Percentiles rank a stretch among this genome's conserved stretches.
Conservation (phyloP, 2,113 vertebrate species). For the Odontophorus gujanensis region DNA sequence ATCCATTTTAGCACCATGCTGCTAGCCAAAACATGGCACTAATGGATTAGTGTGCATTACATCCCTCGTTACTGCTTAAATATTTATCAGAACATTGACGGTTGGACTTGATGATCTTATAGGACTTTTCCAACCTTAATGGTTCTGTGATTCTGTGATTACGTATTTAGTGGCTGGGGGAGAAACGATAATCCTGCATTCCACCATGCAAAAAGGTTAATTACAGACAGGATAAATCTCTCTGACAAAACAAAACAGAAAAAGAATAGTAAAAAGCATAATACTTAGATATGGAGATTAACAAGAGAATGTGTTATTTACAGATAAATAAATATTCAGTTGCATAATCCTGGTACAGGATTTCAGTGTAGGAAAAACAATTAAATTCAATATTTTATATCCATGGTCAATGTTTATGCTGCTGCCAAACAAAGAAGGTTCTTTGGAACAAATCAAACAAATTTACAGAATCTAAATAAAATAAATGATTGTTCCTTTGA, state of each 20-base stretch:
- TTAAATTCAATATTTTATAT: not conserved
- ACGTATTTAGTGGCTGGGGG: constrained; percentile 80
- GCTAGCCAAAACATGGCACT: constrained; percentile 56
- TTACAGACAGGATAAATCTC: constrained; percentile 79
- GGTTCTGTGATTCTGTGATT: constrained; percentile 35
- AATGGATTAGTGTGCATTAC: constrained; percentile 89
- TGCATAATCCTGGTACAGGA: constrained; percentile 47
- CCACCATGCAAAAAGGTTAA: constrained; percentile 80
- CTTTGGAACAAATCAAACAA: not conserved
- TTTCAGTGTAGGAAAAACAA: constrained; percentile 24
- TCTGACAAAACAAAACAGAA: constrained; percentile 67
- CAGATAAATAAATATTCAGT: constrained; percentile 65
- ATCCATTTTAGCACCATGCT: constrained; percentile 70
- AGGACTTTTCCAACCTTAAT: no score
- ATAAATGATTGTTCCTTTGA: not conserved
- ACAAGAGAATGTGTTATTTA: constrained; percentile 74
- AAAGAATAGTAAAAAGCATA: constrained; percentile 53
- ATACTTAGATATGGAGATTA: constrained; percentile 75
- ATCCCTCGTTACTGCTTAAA: constrained; percentile 86
- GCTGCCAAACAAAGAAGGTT: not conserved
- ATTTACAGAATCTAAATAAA: not conserved
- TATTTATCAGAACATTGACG: constrained; percentile 86
- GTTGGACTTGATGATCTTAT: no score
- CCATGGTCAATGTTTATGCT: not conserved
- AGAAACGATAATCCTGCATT: constrained; percentile 57